Percentiles rank a stretch among this genome's conserved stretches.
These are phyloP conservation scores for Tauraco erythrolophus DNA, from an alignment of 2,113 vertebrate genomes.

Conservation along the genomic window DNA sequence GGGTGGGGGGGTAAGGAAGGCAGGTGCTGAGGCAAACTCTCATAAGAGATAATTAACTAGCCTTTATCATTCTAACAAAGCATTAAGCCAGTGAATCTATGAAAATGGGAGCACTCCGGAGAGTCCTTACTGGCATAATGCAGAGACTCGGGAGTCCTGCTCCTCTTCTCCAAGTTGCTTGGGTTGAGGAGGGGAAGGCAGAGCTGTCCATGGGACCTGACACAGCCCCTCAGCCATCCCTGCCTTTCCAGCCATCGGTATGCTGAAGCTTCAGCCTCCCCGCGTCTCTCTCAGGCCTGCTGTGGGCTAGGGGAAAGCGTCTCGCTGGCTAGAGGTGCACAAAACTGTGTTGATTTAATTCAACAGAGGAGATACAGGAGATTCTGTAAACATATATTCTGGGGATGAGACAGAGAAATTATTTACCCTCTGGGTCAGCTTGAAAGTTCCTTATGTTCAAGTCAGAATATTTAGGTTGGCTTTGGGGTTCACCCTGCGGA, in stretches of 20 bases:
- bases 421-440: neutral
- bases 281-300: neutral
- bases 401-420: neutral
- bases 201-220: neutral
- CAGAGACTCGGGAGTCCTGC: neutral
- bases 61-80: constrained; percentile 62
- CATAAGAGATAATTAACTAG: constrained; percentile 56
- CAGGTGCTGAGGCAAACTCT: constrained; percentile 40
- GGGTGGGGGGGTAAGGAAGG: neutral
- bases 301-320: neutral
- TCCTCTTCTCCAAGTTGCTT: neutral
- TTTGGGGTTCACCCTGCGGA: neutral
- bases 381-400: neutral
- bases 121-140: neutral
- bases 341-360: neutral
- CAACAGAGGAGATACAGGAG: neutral
- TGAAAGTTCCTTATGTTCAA: neutral
- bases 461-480: neutral
- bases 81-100: constrained; percentile 41
- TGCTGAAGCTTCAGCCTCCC: neutral
- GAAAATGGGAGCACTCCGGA: constrained; percentile 32
- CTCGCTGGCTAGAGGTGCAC: neutral
- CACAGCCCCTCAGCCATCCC: neutral
- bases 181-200: neutral
- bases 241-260: fast-evolving